These are phyloP conservation scores for Paramisgurnus dabryanus DNA, from an alignment of 2,113 vertebrate species.

Conservation along the genomic window DNA sequence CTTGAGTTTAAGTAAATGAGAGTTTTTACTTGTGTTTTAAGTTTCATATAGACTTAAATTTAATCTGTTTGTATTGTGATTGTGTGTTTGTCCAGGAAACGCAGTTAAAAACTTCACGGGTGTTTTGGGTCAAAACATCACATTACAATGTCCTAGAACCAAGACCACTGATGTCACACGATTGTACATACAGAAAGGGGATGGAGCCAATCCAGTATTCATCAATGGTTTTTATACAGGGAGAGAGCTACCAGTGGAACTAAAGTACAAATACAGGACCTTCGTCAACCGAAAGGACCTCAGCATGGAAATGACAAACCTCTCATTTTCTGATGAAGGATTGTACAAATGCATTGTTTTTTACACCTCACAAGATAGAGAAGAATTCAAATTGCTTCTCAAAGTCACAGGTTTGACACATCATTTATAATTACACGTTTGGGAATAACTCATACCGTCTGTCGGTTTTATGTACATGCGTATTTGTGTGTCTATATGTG, in stretches of 20 bases:
- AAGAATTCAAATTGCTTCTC: neutral
- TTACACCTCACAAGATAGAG: accelerated
- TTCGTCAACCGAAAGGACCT: accelerated
- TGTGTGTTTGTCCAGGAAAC: neutral
- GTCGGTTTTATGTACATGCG: neutral
- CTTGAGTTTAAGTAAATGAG: too few species aligned
- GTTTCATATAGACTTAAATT: neutral
- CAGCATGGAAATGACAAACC: conserved; percentile 34
- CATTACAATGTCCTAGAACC: neutral
- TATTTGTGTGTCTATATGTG: neutral
- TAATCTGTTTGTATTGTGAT: neutral
- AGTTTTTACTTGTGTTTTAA: too few species aligned
- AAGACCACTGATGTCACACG: accelerated
- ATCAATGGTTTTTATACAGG: conserved; percentile 18
- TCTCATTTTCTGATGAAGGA: conserved; percentile 10
- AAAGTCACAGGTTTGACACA: conserved; percentile 45
- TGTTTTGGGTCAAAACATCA: neutral
- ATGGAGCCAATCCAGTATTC: neutral
- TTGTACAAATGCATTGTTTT: neutral
- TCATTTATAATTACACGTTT: too few species aligned
- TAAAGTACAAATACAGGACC: conserved; percentile 21
- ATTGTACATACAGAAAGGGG: neutral
- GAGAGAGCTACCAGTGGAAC: accelerated
- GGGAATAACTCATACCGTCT: neutral
- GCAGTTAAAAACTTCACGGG: neutral